phyloP scores from a whole-genome alignment of 2,888 invertebrate genomes.

The Acrocera orbiculus region DNA sequence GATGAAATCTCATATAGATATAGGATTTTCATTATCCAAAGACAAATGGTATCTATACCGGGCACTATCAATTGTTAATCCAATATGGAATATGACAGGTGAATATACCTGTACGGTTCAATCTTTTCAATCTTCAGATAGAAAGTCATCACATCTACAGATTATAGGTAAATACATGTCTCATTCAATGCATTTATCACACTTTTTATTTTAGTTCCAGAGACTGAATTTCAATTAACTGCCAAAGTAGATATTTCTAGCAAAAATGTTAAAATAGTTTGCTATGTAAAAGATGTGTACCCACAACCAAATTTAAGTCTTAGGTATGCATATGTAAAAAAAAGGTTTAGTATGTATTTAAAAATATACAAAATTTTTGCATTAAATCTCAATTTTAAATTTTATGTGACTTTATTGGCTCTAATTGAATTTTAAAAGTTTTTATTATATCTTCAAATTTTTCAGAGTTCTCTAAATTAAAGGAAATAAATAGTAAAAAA shows the following conservation, averaged over 20 bases:
- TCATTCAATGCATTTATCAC: background rate
- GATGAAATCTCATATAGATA: constrained; percentile 31
- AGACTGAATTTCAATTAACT: constrained; percentile 29
- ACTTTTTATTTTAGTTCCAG: constrained; percentile 21
- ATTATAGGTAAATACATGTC: constrained; percentile 25
- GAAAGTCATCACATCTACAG: constrained; percentile 29
- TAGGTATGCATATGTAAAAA: constrained; percentile 20
- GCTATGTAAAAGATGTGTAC: constrained; percentile 29
- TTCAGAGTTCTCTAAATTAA: too few relatives aligned
- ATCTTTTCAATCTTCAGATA: constrained; percentile 31
- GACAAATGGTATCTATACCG: constrained; percentile 18
- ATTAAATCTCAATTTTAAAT: too few relatives aligned
- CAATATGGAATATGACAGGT: constrained; percentile 32
- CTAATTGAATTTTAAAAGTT: too few relatives aligned
- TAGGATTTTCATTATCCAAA: constrained; percentile 25
- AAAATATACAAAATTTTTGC: background rate
- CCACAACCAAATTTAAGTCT: constrained; percentile 27
- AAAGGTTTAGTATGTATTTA: background rate
- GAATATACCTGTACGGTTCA: constrained; percentile 32
- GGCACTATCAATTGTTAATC: constrained; percentile 29
- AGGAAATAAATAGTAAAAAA: too few relatives aligned
- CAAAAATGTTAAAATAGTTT: constrained; percentile 24
- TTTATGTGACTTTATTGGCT: too few relatives aligned
- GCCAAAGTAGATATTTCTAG: constrained; percentile 24
- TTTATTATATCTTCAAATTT: too few relatives aligned